Evolutionary conservation across 2,113 vertebrate species (phyloP).

Genomic region (Tangachromis dhanisi): DNA sequence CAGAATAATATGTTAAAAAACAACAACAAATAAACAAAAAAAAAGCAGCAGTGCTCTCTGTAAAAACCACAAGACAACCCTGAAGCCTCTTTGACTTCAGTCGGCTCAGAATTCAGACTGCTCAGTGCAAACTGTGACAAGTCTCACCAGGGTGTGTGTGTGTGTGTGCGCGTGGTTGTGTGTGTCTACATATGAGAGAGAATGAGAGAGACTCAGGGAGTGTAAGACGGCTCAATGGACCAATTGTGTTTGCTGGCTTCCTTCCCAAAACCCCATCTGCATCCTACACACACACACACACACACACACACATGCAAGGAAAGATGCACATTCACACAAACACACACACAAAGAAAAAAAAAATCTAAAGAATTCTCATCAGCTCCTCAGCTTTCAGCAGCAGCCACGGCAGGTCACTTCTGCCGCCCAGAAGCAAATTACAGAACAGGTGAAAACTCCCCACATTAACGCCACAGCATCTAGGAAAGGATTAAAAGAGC

Average conservation of each 20-base stretch:
- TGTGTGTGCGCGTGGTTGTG: neutral
- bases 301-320: neutral
- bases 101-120: constrained; percentile 26
- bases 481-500: neutral
- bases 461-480: neutral
- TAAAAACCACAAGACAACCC: neutral
- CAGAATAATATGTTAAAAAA: neutral
- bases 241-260: constrained; percentile 55
- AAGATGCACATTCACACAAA: neutral
- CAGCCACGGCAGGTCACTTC: neutral
- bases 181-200: neutral
- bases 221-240: constrained; percentile 51
- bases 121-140: constrained; percentile 60
- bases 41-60: neutral
- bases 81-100: neutral
- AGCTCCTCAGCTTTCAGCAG: neutral
- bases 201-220: neutral
- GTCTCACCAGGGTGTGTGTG: constrained; percentile 49
- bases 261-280: constrained; percentile 58
- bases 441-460: neutral
- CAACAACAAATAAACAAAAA: neutral
- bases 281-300: neutral
- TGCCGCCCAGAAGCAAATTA: neutral
- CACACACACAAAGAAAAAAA: neutral
- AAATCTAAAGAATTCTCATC: neutral